phyloP scores from a whole-genome alignment of 2,888 invertebrate genomes.

The Orthosia cruda region DNA sequence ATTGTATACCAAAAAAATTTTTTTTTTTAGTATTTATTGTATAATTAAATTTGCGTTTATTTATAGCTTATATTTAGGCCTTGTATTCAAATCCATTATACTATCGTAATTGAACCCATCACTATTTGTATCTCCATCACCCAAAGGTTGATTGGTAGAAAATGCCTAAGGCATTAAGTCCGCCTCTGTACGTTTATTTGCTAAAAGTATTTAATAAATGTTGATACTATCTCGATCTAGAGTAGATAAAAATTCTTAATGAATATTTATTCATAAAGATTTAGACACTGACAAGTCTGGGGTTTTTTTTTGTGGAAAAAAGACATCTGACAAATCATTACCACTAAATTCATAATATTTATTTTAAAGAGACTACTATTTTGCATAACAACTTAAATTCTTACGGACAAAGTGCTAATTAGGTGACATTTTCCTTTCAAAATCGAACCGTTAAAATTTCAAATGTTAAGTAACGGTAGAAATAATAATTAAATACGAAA shows the following conservation, averaged over 20 bases:
- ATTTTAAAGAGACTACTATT: constrained; percentile 3
- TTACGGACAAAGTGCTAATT: constrained; percentile 3
- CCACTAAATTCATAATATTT: background rate
- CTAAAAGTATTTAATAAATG: no score
- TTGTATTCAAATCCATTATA: no score
- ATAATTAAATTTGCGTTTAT: no score
- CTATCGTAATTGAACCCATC: no score
- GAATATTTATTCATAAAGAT: background rate
- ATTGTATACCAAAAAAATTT: no score
- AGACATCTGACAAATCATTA: background rate
- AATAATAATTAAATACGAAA: constrained; percentile 30
- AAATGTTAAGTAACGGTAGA: constrained; percentile 19
- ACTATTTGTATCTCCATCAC: no score
- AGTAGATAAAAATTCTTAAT: background rate
- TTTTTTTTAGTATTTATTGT: no score
- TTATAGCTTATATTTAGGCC: no score
- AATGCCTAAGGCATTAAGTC: no score
- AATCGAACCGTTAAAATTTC: constrained; percentile 14
- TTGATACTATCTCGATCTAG: background rate
- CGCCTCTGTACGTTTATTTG: no score
- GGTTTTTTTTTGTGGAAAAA: background rate
- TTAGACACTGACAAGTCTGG: no score
- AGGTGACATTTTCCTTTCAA: constrained; percentile 4
- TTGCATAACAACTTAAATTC: constrained; percentile 16
- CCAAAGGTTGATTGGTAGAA: no score